Evolutionary conservation across 2,113 vertebrate species (phyloP).

Genomic region (Anarhynchus alexandrinus): DNA sequence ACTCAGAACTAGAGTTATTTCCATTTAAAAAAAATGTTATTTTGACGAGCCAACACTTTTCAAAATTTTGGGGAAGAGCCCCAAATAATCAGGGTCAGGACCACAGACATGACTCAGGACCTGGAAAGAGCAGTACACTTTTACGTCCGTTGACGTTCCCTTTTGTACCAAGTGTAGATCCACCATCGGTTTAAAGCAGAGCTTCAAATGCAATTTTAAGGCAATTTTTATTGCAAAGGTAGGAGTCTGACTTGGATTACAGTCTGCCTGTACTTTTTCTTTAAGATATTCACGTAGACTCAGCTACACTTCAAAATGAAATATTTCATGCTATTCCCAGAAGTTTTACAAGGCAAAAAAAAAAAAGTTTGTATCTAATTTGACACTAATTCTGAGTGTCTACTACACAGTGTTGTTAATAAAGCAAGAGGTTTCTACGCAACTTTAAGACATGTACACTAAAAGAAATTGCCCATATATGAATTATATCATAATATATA

Average conservation of each 20-base stretch:
- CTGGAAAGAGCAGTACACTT: background rate
- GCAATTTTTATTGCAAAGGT: background rate
- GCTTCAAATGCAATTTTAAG: background rate
- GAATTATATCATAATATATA: background rate
- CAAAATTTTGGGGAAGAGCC: background rate
- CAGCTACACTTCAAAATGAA: background rate
- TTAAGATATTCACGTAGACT: background rate
- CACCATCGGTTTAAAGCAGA: background rate
- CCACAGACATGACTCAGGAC: fast-evolving
- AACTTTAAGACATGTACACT: background rate
- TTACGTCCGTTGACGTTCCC: fast-evolving
- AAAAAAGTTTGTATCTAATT: background rate
- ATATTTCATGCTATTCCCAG: background rate
- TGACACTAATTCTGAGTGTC: background rate
- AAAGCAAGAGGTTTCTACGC: background rate
- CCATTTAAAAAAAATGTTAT: background rate
- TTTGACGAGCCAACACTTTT: background rate
- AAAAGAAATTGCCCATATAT: background rate
- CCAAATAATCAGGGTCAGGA: background rate
- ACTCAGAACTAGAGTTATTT: background rate
- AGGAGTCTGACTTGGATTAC: background rate
- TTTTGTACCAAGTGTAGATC: background rate
- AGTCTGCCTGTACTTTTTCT: background rate
- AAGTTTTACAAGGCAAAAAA: background rate
- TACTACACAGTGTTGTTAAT: background rate